A percentile compares a stretch with the other conserved stretches of the same genome.
Conservation (phyloP, 2,797 vertebrate genomes). For the Clarias laeviceps region DNA sequence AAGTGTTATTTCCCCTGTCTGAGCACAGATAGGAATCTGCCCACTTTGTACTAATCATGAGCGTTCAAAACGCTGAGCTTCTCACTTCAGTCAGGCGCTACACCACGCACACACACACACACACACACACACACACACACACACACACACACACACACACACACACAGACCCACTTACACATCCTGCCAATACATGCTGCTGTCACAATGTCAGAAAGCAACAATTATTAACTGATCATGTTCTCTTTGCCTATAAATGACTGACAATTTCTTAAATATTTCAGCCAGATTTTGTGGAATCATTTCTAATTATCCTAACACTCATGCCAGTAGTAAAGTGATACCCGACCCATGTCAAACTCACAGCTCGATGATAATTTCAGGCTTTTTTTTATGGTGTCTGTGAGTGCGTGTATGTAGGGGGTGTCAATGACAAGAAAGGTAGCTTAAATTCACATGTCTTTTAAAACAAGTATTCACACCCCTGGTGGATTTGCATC, state of each 20-base stretch:
- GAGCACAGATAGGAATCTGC: constrained; percentile 85
- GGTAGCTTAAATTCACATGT: constrained; percentile 15
- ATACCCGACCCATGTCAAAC: neutral
- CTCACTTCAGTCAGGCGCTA: constrained; percentile 65
- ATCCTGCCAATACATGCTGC: neutral
- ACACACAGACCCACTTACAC: neutral
- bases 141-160: neutral
- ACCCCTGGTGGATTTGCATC: constrained; percentile 38
- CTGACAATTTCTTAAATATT: neutral
- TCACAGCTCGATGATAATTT: neutral
- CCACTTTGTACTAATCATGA: constrained; percentile 77
- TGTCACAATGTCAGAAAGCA: neutral
- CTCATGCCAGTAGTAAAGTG: neutral
- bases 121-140: neutral
- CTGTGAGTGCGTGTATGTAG: too few species aligned
- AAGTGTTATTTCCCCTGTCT: constrained; percentile 77
- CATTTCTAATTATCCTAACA: neutral
- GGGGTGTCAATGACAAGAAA: neutral
- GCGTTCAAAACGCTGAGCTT: constrained; percentile 81
- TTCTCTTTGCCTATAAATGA: neutral
- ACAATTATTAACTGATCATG: neutral
- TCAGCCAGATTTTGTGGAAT: neutral
- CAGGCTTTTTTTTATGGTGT: too few species aligned
- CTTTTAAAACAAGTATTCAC: constrained; percentile 26
- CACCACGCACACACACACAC: constrained; percentile 58